A percentile compares a stretch with the other conserved stretches of the same genome.
Conservation (phyloP, 2,888 invertebrate species). For the Drosophila greeni region DNA sequence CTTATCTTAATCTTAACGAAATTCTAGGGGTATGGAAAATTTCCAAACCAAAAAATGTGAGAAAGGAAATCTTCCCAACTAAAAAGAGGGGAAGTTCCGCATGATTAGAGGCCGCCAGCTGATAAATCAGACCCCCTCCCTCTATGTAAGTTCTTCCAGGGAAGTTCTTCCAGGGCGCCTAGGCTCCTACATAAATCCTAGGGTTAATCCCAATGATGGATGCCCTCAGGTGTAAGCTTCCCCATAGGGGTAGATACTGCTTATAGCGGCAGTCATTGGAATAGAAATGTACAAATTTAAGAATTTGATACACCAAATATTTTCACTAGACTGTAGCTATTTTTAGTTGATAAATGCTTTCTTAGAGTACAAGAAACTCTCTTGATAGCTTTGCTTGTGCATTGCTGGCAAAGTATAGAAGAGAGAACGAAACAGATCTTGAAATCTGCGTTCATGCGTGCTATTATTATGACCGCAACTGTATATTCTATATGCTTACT, state of each 20-base stretch:
- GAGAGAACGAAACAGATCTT: not conserved
- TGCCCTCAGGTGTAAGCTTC: conserved; percentile 49
- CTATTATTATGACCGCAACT: not conserved
- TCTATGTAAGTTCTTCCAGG: too few species aligned
- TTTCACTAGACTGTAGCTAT: not conserved
- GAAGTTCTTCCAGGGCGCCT: conserved; percentile 10
- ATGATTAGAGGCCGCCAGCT: conserved; percentile 10
- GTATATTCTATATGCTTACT: not conserved
- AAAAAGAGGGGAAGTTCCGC: not conserved
- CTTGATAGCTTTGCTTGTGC: not conserved
- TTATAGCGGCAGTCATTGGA: not conserved
- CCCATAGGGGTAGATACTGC: not conserved
- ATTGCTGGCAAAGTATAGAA: not conserved
- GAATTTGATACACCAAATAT: not conserved
- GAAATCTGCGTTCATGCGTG: too few species aligned
- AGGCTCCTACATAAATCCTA: conserved; percentile 34
- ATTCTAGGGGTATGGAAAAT: conserved; percentile 17
- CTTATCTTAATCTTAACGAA: conserved; percentile 1
- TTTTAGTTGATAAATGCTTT: not conserved
- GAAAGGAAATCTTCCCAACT: not conserved
- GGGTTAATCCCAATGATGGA: conserved; percentile 59
- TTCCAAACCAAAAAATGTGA: not conserved
- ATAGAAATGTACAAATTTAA: not conserved
- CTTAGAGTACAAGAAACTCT: not conserved
- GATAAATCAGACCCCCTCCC: not conserved